Percentiles rank a stretch among this genome's conserved stretches.
phyloP scores from a whole-genome alignment of 2,113 vertebrate genomes.

The Trinectes maculatus region DNA sequence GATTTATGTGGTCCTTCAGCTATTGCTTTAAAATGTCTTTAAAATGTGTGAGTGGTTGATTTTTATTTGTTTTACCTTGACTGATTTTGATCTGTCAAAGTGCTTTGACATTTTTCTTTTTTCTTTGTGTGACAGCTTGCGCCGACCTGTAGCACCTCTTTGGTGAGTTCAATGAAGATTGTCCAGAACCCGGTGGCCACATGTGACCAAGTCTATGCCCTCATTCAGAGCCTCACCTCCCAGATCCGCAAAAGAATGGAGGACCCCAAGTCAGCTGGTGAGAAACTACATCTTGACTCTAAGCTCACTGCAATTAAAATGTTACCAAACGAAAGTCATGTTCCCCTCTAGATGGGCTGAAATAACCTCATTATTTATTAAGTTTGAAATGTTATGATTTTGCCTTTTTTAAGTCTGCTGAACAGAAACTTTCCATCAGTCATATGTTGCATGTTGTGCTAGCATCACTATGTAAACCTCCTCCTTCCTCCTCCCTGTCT shows the following conservation, averaged over 20 bases:
- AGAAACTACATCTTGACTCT: slow-evolving; percentile 29
- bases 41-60: too few species aligned
- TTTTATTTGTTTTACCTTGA: not conserved
- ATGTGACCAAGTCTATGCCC: slow-evolving; percentile 90
- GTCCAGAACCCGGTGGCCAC: slow-evolving; percentile 93
- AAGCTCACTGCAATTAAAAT: too few species aligned
- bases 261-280: slow-evolving; percentile 93
- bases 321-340: too few species aligned
- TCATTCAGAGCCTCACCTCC: slow-evolving; percentile 94
- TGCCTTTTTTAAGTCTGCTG: too few species aligned
- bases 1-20: too few species aligned
- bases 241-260: slow-evolving; percentile 93
- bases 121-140: slow-evolving; percentile 83
- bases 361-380: too few species aligned
- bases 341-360: too few species aligned
- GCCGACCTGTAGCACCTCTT: slow-evolving; percentile 87
- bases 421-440: too few species aligned
- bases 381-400: too few species aligned
- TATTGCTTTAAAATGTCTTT: too few species aligned
- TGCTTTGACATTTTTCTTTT: not conserved
- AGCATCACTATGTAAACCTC: too few species aligned
- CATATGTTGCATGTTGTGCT: too few species aligned
- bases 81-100: not conserved
- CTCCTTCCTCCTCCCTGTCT: not conserved
- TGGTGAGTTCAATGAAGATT: slow-evolving; percentile 92